phyloP scores from a whole-genome alignment of 2,113 vertebrate species.

The Chamaea fasciata region DNA sequence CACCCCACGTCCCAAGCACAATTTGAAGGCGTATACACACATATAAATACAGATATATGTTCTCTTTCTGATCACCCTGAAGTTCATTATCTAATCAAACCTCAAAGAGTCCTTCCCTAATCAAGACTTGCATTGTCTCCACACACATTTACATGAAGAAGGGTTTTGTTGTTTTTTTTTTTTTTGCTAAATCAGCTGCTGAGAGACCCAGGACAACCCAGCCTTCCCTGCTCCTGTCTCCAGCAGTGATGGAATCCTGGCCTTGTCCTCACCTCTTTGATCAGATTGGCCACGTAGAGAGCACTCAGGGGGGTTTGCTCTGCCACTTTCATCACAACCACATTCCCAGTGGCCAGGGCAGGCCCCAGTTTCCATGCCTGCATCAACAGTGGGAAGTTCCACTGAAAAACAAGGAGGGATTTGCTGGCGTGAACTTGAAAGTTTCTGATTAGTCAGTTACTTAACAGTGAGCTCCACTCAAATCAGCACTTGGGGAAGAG shows the following conservation, averaged over 20 bases:
- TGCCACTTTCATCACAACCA: slow-evolving; percentile 93
- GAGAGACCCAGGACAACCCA: background rate
- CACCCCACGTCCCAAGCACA: background rate
- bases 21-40: background rate
- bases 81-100: background rate
- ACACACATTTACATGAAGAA: background rate
- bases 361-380: slow-evolving; percentile 94
- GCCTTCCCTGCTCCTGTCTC: background rate
- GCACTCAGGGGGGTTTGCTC: slow-evolving; percentile 93
- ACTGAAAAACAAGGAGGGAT: slow-evolving; percentile 67
- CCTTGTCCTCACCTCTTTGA: slow-evolving; percentile 83
- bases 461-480: background rate
- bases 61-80: background rate
- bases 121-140: background rate
- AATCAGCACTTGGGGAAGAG: background rate
- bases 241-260: background rate
- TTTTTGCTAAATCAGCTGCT: background rate
- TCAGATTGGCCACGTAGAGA: slow-evolving; percentile 87
- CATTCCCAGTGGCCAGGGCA: slow-evolving; percentile 92
- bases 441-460: background rate
- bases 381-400: slow-evolving; percentile 97
- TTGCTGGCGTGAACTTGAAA: background rate
- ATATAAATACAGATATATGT: background rate
- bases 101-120: background rate
- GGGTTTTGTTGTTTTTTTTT: no score